Percentiles rank a stretch among this genome's conserved stretches.
Conservation (phyloP, 1,140 invertebrate species). For the Aphaenogaster floridana region DNA sequence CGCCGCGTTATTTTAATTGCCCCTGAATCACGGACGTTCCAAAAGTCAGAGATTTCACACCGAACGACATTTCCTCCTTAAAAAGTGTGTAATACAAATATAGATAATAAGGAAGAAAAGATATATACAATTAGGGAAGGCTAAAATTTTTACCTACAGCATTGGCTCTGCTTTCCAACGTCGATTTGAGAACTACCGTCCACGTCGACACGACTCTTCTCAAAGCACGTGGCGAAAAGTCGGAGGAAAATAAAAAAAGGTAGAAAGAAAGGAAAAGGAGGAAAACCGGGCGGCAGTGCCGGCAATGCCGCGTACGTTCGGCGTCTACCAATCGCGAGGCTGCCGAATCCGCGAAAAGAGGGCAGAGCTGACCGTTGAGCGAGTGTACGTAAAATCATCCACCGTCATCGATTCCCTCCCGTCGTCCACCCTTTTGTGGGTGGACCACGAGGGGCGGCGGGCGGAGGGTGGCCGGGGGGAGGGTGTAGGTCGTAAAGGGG, state of each 20-base stretch:
- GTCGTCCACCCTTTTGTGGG: conserved; percentile 76
- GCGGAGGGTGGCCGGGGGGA: conserved; percentile 23
- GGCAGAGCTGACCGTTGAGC: conserved; percentile 73
- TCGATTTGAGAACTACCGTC: conserved; percentile 2
- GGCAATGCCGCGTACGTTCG: conserved; percentile 55
- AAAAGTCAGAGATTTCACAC: conserved; percentile 60
- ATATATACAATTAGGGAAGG: not conserved
- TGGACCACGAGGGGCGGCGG: conserved; percentile 68
- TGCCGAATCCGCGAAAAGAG: conserved; percentile 77
- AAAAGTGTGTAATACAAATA: not conserved
- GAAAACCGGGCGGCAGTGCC: conserved; percentile 40
- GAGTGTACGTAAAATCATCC: conserved; percentile 81
- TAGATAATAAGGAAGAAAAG: not conserved
- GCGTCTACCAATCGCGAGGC: conserved; percentile 66
- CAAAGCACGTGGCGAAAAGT: conserved; percentile 40
- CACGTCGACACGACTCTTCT: conserved; percentile 30
- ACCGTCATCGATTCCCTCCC: conserved; percentile 81
- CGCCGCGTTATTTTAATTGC: conserved; percentile 63
- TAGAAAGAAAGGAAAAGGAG: not conserved
- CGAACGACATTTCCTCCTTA: conserved; percentile 16
- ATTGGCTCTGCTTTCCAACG: conserved; percentile 47
- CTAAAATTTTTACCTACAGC: conserved; percentile 46
- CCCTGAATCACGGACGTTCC: conserved; percentile 53
- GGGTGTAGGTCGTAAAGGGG: conserved; percentile 51
- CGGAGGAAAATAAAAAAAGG: not conserved